Conservation (phyloP, 2,888 invertebrate species). For the Ormia ochracea region DNA sequence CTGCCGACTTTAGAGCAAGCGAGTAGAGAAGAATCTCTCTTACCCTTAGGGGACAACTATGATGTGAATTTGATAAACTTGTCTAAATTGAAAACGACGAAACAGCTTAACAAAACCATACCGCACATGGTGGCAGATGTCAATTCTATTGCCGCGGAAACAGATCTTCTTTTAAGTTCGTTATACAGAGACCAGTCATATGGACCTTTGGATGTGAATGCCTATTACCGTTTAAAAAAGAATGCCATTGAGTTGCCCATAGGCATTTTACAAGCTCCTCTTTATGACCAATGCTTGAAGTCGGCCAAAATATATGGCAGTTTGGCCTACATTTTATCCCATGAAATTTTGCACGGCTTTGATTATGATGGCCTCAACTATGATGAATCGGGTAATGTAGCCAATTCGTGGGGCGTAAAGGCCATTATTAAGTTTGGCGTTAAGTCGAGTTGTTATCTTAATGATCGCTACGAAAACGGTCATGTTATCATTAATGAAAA, state of each 20-base stretch:
- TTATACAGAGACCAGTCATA: conserved; percentile 48
- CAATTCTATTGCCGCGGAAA: conserved; percentile 1
- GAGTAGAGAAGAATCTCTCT: neutral
- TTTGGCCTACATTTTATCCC: conserved; percentile 71
- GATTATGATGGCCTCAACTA: conserved; percentile 74
- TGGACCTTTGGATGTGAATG: conserved; percentile 71
- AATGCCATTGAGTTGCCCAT: conserved; percentile 72
- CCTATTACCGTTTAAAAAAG: conserved; percentile 70
- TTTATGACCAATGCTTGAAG: conserved; percentile 62
- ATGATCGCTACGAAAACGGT: conserved; percentile 67
- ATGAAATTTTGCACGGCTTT: conserved; percentile 73
- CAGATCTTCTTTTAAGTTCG: conserved; percentile 35
- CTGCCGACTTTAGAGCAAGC: conserved; percentile 61
- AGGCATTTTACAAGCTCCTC: conserved; percentile 69
- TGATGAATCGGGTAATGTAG: conserved; percentile 69
- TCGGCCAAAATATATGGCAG: conserved; percentile 67
- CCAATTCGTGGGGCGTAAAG: conserved; percentile 68
- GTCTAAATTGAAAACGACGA: conserved; percentile 32
- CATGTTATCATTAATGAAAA: conserved; percentile 72
- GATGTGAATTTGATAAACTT: conserved; percentile 67
- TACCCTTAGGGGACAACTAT: conserved; percentile 60
- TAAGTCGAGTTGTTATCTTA: conserved; percentile 69
- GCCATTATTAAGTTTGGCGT: conserved; percentile 71
- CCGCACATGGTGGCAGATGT: conserved; percentile 42
- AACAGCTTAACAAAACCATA: conserved; percentile 46